A percentile compares a stretch with the other conserved stretches of the same genome.
Evolutionary conservation across 2,888 invertebrate species (phyloP).

Genomic region (Meliscaeva auricollis): DNA sequence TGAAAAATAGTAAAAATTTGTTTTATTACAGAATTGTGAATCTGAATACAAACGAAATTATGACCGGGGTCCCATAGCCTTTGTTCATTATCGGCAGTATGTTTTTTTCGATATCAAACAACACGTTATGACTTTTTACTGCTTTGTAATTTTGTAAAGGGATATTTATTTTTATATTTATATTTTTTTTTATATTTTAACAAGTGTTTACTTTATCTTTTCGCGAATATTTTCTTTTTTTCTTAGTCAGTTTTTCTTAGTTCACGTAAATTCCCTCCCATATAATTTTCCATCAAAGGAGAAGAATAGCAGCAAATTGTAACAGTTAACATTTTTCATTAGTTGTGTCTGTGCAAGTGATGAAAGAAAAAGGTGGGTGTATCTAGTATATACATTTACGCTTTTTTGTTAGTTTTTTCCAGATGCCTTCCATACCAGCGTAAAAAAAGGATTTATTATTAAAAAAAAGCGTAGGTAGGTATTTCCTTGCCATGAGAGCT

Average conservation of each 20-base stretch:
- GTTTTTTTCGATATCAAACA: no score
- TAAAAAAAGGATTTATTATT: constrained; percentile 3
- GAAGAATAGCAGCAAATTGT: constrained; percentile 17
- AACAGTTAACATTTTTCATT: constrained; percentile 38
- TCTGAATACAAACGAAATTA: no score
- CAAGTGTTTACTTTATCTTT: not conserved
- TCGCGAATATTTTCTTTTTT: not conserved
- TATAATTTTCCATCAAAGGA: constrained; percentile 10
- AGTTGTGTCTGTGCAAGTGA: not conserved
- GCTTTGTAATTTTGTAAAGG: no score
- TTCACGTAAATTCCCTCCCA: constrained; percentile 5
- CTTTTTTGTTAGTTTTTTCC: not conserved
- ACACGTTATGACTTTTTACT: no score
- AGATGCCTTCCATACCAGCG: not conserved
- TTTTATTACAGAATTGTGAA: no score
- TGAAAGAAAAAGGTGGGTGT: not conserved
- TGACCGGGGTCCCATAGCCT: no score
- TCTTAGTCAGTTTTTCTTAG: not conserved
- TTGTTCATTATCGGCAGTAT: no score
- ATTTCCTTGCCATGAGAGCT: not conserved
- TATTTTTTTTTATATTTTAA: not conserved
- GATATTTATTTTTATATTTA: no score
- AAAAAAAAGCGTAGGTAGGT: not conserved
- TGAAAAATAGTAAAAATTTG: no score
- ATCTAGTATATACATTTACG: constrained; percentile 12